A percentile compares a stretch with the other conserved stretches of the same genome.
These are phyloP conservation scores for Plectus sambesii DNA, from an alignment of 1,140 invertebrate genomes.

Conservation along the genomic window DNA sequence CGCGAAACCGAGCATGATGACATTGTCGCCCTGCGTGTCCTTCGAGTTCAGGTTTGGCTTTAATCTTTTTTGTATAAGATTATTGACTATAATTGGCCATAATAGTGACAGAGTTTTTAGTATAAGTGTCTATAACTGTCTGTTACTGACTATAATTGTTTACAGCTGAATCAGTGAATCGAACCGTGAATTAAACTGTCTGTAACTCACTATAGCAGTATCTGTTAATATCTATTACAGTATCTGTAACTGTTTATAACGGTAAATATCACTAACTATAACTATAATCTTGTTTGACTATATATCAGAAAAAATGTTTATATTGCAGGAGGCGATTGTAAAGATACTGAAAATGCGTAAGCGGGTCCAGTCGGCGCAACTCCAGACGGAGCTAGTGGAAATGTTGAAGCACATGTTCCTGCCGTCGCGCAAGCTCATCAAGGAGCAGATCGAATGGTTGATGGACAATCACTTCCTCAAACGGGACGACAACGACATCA, in stretches of 20 bases:
- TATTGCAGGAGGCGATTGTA: constrained; percentile 82
- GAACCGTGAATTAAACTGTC: too few relatives aligned
- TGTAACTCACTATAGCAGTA: too few relatives aligned
- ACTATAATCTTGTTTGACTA: too few relatives aligned
- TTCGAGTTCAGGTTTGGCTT: constrained; percentile 17
- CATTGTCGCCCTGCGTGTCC: constrained; percentile 27
- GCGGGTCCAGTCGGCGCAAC: constrained; percentile 74
- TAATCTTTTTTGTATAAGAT: not conserved
- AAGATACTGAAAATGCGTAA: constrained; percentile 98
- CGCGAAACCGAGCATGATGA: constrained; percentile 34
- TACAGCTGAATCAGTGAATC: too few relatives aligned
- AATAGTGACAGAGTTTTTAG: too few relatives aligned
- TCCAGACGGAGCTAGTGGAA: constrained; percentile 90
- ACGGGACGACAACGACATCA: constrained; percentile 48
- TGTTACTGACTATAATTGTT: too few relatives aligned
- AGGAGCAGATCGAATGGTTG: constrained; percentile 96
- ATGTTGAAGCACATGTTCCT: constrained; percentile 98
- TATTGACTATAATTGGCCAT: too few relatives aligned
- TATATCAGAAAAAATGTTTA: too few relatives aligned
- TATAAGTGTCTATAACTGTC: too few relatives aligned
- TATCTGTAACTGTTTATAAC: not conserved
- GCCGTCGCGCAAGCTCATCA: constrained; percentile 96
- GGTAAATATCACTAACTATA: too few relatives aligned
- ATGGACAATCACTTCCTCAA: constrained; percentile 97
- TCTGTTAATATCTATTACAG: too few relatives aligned